Conservation (phyloP, 30 jellyfish, hydroid and myxozoan species). For the Turritopsis dohrnii region DNA sequence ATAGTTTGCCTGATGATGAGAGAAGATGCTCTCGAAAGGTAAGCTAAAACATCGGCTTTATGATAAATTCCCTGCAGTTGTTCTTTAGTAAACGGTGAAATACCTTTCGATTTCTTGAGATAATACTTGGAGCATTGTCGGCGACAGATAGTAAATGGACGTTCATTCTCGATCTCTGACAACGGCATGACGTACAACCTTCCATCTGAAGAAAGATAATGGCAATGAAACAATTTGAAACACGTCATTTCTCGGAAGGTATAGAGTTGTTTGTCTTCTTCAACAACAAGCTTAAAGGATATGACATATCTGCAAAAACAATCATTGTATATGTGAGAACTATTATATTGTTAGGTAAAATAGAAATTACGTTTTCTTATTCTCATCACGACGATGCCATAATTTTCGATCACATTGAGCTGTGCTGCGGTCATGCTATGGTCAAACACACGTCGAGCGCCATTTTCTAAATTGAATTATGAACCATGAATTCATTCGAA, state of each 20-base stretch:
- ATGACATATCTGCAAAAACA: too few relatives aligned
- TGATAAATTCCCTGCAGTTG: too few relatives aligned
- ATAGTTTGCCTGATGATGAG: too few relatives aligned
- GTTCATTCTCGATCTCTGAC: slow-evolving; percentile 51
- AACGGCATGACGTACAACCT: slow-evolving; percentile 83
- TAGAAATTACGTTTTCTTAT: slow-evolving; percentile 48
- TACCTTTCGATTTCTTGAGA: slow-evolving; percentile 36
- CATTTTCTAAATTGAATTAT: slow-evolving; percentile 36
- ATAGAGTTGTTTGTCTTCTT: too few relatives aligned
- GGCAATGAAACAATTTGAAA: background rate
- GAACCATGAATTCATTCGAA: background rate
- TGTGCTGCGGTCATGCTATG: slow-evolving; percentile 72
- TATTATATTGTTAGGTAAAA: background rate
- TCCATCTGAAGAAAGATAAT: slow-evolving; percentile 46
- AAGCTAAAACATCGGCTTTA: too few relatives aligned
- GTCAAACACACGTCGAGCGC: slow-evolving; percentile 69
- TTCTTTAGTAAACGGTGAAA: too few relatives aligned
- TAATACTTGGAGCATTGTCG: slow-evolving; percentile 33
- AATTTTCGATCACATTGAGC: slow-evolving; percentile 82
- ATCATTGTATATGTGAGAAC: background rate
- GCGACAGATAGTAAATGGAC: slow-evolving; percentile 26
- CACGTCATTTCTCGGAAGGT: too few relatives aligned
- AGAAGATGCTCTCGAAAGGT: too few relatives aligned
- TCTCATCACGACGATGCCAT: slow-evolving; percentile 63
- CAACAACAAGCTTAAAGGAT: too few relatives aligned